These are phyloP conservation scores for Drosophila leonis DNA, from an alignment of 2,888 invertebrate genomes.

Conservation along the genomic window DNA sequence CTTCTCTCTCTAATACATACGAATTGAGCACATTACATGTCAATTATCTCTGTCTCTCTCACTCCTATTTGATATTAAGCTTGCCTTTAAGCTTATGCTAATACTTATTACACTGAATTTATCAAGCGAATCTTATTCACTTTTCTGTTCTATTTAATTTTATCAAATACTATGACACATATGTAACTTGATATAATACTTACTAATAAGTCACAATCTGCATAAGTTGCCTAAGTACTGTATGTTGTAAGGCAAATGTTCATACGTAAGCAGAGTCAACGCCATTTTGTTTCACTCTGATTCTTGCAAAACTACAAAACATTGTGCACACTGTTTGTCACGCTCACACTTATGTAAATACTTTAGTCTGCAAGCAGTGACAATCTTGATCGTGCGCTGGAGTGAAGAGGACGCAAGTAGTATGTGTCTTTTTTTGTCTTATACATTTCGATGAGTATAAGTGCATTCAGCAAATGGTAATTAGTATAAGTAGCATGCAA, in stretches of 20 bases:
- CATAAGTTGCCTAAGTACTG: not conserved
- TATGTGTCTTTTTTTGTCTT: not conserved
- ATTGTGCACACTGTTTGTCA: not conserved
- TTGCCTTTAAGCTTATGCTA: not conserved
- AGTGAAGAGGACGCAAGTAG: not conserved
- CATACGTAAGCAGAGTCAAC: not conserved
- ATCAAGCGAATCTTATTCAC: not conserved
- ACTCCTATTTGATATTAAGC: no score
- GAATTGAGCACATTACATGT: not conserved
- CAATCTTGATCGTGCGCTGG: not conserved
- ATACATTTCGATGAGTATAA: not conserved
- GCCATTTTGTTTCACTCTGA: not conserved
- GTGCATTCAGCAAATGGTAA: not conserved
- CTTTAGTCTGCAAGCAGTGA: not conserved
- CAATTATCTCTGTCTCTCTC: not conserved
- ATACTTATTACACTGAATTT: no score
- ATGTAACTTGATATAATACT: not conserved
- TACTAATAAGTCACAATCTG: not conserved
- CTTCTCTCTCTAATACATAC: not conserved
- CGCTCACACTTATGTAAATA: not conserved
- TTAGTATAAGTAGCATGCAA: conserved; percentile 6
- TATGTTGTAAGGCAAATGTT: not conserved
- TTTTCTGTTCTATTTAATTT: not conserved
- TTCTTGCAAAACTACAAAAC: not conserved
- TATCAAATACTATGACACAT: not conserved